Evolutionary conservation across 2,797 vertebrate genomes (phyloP), one percentile per base, ranked within the genome.

Genomic region (Lepilemur ruficaudatus): DNA sequence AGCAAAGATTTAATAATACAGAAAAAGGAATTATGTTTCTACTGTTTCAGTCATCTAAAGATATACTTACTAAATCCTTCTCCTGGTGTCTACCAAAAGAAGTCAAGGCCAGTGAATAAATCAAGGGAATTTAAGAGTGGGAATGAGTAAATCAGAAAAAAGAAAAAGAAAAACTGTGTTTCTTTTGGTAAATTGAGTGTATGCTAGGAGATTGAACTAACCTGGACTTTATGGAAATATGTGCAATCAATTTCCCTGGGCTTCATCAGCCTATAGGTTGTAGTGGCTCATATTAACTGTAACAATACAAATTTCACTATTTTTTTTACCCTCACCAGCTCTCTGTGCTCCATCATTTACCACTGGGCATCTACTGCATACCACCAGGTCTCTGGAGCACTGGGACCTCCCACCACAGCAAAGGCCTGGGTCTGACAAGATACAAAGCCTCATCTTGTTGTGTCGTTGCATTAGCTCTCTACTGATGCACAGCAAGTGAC

Each of bases 1-100:
- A 67, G 20, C 57, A 91, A 90, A 52, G 18, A 89, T 32, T 92
- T 93, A 83, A 82, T 92, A 65, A 90, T 86, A 69, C 78, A 84
- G 28, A 70, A 84, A 94, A 72, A 80, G 7, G 86, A 9, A 52
- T 61, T 57, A 52, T 61, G 9, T 90, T 85, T 87, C 32, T 69
- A 20, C n/a, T 91, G 18, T 91, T 61, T 91, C 43, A 23, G 89
- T 82, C 85, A 96, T 63, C 55, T 52, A 93, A 93, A 6, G 43
- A 76, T 65, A 73, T 41, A 76, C 28, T 67, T 81, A 61, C 14
- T 72, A 86, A 95, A 83, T 52, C 46, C 35, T 67, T 78, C 32
- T 82, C 55, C 76, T 75, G 55, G 9, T 50, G 65, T 79, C 72
- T 57, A 80, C 30, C 38, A 69, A 63, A 79, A 86, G n/a, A 72